These are phyloP conservation scores for Muscicapa comitata DNA, from an alignment of 2,797 vertebrate species.

Conservation along the genomic window DNA sequence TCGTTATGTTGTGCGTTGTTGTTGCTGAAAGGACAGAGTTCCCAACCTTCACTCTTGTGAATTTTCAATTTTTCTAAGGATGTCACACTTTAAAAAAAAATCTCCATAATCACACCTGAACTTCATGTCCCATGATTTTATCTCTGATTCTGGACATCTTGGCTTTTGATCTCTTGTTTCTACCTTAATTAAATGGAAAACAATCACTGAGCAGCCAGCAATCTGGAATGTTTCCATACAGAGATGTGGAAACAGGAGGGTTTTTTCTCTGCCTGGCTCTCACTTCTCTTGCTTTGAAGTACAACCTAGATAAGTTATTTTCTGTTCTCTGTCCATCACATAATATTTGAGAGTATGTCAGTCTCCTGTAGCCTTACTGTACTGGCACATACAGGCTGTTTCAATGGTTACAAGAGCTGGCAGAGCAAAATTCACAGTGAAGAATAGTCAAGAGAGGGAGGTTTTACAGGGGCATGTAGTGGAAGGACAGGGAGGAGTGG, in stretches of 20 bases:
- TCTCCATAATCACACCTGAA: not conserved
- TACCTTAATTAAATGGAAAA: conserved; percentile 12
- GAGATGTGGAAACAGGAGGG: not conserved
- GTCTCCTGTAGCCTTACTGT: not conserved
- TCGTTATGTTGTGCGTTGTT: not conserved
- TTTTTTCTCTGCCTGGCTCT: not conserved
- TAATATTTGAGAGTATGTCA: not conserved
- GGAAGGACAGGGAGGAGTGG: not conserved
- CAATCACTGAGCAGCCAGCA: not conserved
- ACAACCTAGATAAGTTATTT: not conserved
- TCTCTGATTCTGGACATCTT: not conserved
- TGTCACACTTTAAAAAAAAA: not conserved
- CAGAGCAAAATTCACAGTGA: not conserved
- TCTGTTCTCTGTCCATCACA: not conserved
- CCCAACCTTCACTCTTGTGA: not conserved
- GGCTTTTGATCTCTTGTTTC: not conserved
- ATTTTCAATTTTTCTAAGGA: not conserved
- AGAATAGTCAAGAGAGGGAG: not conserved
- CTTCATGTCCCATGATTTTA: not conserved
- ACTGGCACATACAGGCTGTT: not conserved
- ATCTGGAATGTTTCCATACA: not conserved
- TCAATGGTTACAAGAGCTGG: not conserved
- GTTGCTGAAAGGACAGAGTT: not conserved
- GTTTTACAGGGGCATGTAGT: not conserved
- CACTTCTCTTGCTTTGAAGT: not conserved